phyloP scores from a whole-genome alignment of 2,797 vertebrate genomes.

The Eospalax fontanierii region DNA sequence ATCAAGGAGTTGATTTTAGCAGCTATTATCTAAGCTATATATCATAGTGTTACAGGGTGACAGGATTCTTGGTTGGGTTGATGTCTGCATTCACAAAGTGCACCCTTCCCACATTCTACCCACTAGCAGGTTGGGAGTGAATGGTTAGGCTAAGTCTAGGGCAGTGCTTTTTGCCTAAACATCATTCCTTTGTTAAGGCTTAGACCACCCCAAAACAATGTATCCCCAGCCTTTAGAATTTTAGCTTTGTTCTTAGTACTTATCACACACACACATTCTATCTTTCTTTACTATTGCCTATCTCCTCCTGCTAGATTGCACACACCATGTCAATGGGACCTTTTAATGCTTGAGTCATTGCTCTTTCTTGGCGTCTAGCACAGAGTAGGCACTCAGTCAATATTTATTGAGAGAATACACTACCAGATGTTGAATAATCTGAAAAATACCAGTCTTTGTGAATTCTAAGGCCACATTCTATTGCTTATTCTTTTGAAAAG shows the following conservation, averaged over 20 bases:
- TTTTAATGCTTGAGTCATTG: neutral
- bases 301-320: neutral
- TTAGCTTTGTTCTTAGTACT: neutral
- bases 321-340: neutral
- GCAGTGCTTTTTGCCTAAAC: neutral
- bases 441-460: constrained; percentile 36
- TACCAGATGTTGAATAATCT: constrained; percentile 47
- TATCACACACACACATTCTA: neutral
- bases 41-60: neutral
- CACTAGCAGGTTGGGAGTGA: neutral
- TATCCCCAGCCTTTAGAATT: neutral
- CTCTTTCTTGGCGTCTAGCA: neutral
- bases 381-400: neutral
- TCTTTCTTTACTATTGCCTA: neutral
- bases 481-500: constrained; percentile 47
- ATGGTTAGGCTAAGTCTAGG: neutral
- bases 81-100: neutral
- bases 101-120: neutral
- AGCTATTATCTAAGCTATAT: constrained; percentile 35
- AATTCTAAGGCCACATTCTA: neutral
- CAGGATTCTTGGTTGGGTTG: constrained; percentile 6
- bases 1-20: constrained; percentile 37
- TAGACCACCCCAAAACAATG: neutral
- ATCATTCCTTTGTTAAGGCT: neutral
- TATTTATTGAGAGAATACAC: constrained; percentile 60